These are phyloP conservation scores for Litocranius walleri DNA, from an alignment of 2,113 vertebrate species.

Conservation along the genomic window DNA sequence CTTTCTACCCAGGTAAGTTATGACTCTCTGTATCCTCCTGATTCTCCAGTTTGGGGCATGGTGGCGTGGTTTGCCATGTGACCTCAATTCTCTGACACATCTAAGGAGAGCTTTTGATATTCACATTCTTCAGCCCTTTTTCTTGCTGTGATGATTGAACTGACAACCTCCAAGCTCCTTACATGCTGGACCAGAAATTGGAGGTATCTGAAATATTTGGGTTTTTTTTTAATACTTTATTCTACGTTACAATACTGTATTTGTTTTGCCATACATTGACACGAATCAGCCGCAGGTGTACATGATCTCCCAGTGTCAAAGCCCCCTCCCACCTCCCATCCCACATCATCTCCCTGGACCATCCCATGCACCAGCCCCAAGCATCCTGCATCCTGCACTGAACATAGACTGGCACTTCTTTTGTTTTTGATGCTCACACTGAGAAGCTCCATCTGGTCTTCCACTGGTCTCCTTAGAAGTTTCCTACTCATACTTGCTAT, in stretches of 20 bases:
- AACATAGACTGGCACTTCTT: too few species aligned
- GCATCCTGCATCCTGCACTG: too few species aligned
- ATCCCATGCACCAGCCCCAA: too few species aligned
- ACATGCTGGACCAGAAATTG: background rate
- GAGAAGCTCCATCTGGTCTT: background rate
- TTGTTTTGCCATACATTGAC: too few species aligned
- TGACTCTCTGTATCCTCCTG: background rate
- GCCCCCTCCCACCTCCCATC: too few species aligned
- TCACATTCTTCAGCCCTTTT: background rate
- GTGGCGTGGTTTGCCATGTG: accelerated
- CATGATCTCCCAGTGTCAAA: too few species aligned
- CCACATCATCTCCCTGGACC: too few species aligned
- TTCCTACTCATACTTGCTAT: background rate
- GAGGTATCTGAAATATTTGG: background rate
- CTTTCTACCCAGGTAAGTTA: background rate
- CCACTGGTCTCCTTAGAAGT: background rate
- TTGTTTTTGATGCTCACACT: constrained; percentile 10
- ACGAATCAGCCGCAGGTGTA: too few species aligned
- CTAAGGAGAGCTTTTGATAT: background rate
- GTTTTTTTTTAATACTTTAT: too few species aligned
- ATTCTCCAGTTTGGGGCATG: background rate
- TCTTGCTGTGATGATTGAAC: background rate
- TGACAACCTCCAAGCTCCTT: background rate
- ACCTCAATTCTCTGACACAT: background rate
- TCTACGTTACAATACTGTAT: too few species aligned